phyloP scores from a whole-genome alignment of 2,113 vertebrate species.

The Cacatua alba region DNA sequence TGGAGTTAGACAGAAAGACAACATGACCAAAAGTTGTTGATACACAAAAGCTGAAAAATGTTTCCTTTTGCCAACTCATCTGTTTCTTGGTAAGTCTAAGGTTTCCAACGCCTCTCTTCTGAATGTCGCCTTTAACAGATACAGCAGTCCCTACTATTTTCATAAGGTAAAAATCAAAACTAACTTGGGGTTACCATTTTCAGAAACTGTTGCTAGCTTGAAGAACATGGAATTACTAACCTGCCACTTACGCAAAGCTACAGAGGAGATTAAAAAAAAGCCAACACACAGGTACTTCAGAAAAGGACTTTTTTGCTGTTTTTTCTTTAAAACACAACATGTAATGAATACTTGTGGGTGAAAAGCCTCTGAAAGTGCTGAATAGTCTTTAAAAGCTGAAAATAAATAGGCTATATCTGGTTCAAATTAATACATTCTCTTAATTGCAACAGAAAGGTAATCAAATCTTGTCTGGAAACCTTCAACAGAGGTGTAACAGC shows the following conservation, averaged over 20 bases:
- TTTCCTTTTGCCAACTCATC: conserved; percentile 42
- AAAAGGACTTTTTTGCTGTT: not conserved
- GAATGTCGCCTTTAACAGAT: not conserved
- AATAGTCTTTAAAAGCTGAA: not conserved
- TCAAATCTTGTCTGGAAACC: not conserved
- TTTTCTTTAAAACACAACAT: not conserved
- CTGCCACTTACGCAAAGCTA: not conserved
- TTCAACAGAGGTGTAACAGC: not conserved
- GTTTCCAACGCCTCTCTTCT: not conserved
- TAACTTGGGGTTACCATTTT: not conserved
- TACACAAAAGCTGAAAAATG: not conserved
- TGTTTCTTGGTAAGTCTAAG: not conserved
- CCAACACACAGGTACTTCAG: not conserved
- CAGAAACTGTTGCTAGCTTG: not conserved
- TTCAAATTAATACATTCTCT: not conserved
- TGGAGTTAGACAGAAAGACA: conserved; percentile 8
- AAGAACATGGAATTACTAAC: not conserved
- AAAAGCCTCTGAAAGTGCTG: not conserved
- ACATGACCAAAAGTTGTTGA: not conserved
- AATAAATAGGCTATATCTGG: not conserved
- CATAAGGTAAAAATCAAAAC: not conserved
- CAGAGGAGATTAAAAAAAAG: not conserved
- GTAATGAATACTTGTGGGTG: not conserved
- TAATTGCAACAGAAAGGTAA: not conserved
- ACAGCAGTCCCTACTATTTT: not conserved